Base-by-base conservation (phyloP, 2,888 invertebrate species). In the Apantesis nais region DNA sequence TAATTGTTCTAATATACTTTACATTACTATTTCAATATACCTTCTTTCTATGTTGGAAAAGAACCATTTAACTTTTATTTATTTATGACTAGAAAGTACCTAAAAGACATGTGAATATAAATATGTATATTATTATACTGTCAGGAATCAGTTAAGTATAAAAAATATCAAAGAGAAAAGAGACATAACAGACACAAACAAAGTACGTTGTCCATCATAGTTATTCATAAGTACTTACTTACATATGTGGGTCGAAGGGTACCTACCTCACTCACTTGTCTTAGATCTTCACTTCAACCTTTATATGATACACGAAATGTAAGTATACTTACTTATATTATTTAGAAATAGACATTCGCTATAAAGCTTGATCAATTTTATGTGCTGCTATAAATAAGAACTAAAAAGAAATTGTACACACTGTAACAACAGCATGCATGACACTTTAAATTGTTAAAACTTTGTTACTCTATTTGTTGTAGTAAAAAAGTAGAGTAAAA, bases 171-270 rank as follows among this genome's bases (percentile, higher is more conserved):
- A 66, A 70, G 70, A n/a, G 58, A 70, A 60, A 64, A 80, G 74
- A 67, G 75, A 72, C 68, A 66, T 58, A 76, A 55, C 74, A 78
- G 72, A 37, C 73, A 69, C 67, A 77, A 75, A 77, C 73, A 76
- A 74, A 75, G 62, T 67, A 61, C 68, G 65, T 65, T 29, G 62
- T 72, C 73, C 68, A 68, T 66, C 64, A 68, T 62, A 62, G 63
- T 74, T 69, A 65, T 69, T 68, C 64, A 68, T 63, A 58, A 55
- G 62, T 44, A 68, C 16, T 29, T 58, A 58, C 61, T 64, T 34
- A n/a, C n/a, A n/a, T 62, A 68, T 66, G 60, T 75, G 78, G 75
- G 67, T 67, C 55, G 71, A 70, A 65, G 65, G 74, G 70, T 72
- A 72, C 58, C 62, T 72, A 72, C 58, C 62, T 55, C 55, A 25